Percentiles rank a stretch among this genome's conserved stretches.
Evolutionary conservation across 2,113 vertebrate species (phyloP).

Genomic region (Cathartes aura): DNA sequence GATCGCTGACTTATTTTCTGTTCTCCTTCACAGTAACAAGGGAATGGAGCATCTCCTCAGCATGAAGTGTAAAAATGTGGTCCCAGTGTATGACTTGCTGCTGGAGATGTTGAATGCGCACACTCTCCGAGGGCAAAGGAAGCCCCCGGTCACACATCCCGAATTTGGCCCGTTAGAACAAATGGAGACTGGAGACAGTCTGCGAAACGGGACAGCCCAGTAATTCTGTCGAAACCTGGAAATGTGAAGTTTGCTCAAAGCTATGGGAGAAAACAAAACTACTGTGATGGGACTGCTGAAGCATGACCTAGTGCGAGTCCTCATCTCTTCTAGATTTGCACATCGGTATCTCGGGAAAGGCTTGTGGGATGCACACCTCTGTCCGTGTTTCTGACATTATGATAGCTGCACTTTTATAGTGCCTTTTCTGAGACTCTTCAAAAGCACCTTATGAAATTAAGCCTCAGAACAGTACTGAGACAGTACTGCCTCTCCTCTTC

Average conservation of each 20-base stretch:
- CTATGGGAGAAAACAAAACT: not conserved
- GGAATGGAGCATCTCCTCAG: conserved; percentile 95
- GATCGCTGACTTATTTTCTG: not conserved
- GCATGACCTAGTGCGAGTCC: not conserved
- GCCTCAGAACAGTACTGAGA: conserved; percentile 9
- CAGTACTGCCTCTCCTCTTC: not conserved
- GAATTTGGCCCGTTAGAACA: conserved; percentile 37
- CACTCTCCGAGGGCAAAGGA: conserved; percentile 77
- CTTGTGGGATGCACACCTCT: not conserved
- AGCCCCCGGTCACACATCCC: conserved; percentile 43
- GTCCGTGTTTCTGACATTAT: not conserved
- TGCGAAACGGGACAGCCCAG: not conserved
- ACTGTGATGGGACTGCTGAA: not conserved
- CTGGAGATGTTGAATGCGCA: conserved; percentile 97
- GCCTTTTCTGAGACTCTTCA: conserved; percentile 53
- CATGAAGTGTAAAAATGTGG: conserved; percentile 97
- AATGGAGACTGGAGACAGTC: conserved; percentile 30
- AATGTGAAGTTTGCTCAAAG: not conserved
- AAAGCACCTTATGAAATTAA: conserved; percentile 53
- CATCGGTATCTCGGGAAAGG: not conserved
- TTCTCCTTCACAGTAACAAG: conserved; percentile 86
- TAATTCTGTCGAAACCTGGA: not conserved
- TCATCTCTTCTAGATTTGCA: not conserved
- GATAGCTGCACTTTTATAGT: conserved; percentile 41
- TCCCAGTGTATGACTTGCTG: conserved; percentile 92